phyloP scores from a whole-genome alignment of 1,140 invertebrate genomes.

The Reticulitermes speratus region DNA sequence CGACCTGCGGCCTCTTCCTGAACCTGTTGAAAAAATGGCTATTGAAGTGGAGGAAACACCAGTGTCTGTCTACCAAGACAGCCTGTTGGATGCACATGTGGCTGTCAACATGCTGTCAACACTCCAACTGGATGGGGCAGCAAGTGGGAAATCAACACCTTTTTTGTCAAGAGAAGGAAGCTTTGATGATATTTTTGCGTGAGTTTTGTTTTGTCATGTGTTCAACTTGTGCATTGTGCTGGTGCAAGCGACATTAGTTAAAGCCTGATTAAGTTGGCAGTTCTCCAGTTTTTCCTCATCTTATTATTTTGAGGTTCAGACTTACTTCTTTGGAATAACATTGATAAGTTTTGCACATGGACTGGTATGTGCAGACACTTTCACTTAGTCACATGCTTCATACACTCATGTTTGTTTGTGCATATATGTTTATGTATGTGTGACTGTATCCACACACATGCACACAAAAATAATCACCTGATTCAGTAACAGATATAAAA shows the following conservation, averaged over 20 bases:
- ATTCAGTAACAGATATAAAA: too few species aligned
- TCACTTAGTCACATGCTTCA: too few species aligned
- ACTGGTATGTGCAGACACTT: too few species aligned
- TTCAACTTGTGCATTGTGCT: not conserved
- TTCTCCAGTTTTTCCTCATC: not conserved
- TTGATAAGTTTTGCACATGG: too few species aligned
- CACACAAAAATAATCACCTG: too few species aligned
- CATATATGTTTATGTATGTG: too few species aligned
- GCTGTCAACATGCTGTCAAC: not conserved
- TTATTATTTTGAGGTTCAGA: too few species aligned
- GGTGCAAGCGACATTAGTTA: too few species aligned
- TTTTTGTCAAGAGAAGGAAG: not conserved
- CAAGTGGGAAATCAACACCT: not conserved
- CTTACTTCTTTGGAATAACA: too few species aligned
- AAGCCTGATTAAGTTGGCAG: not conserved
- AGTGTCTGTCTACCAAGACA: not conserved
- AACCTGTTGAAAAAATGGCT: conserved; percentile 10
- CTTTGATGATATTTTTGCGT: not conserved
- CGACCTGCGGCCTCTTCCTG: not conserved
- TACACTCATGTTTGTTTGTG: too few species aligned
- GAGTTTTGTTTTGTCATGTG: not conserved
- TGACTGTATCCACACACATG: too few species aligned
- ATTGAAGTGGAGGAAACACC: not conserved
- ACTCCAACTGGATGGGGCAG: not conserved
- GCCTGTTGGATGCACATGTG: not conserved